A percentile compares a stretch with the other conserved stretches of the same genome.
These are phyloP conservation scores for Zaprionus nigranus DNA, from an alignment of 1,140 invertebrate species.

Conservation along the genomic window DNA sequence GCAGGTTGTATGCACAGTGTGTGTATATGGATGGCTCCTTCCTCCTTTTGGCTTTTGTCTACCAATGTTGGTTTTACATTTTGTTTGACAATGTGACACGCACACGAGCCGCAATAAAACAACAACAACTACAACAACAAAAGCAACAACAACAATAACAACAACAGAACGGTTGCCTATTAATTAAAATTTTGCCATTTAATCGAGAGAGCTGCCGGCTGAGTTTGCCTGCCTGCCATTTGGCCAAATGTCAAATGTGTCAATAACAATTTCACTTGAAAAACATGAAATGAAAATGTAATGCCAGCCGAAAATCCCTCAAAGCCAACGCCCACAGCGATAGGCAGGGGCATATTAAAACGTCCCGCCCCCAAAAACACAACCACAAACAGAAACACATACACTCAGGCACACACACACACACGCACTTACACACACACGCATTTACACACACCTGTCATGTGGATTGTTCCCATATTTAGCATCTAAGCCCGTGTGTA, in stretches of 20 bases:
- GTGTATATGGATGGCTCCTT: not conserved
- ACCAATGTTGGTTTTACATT: conserved; percentile 53
- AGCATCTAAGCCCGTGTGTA: conserved; percentile 30
- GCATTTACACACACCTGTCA: conserved; percentile 4
- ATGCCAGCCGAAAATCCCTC: conserved; percentile 40
- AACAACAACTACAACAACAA: conserved; percentile 12
- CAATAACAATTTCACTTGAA: conserved; percentile 73
- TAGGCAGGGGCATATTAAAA: conserved; percentile 42
- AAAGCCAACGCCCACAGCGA: conserved; percentile 26
- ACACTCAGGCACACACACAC: not conserved
- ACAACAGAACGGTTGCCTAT: conserved; percentile 51
- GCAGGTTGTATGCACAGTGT: not conserved
- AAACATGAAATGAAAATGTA: conserved; percentile 67
- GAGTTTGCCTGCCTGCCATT: conserved; percentile 11
- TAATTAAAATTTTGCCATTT: conserved; percentile 80
- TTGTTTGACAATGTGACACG: conserved; percentile 69
- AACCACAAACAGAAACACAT: not conserved
- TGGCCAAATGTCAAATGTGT: conserved; percentile 74
- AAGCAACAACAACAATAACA: not conserved
- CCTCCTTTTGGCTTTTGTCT: conserved; percentile 43
- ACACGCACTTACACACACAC: not conserved
- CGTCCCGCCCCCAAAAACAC: not conserved
- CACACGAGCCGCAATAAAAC: conserved; percentile 48
- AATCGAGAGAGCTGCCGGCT: conserved; percentile 45
- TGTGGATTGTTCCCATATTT: conserved; percentile 31